Evolutionary conservation across 2,888 invertebrate genomes (phyloP), one percentile per base, ranked within the genome.

Genomic region (Caenorhabditis sulstoni): DNA sequence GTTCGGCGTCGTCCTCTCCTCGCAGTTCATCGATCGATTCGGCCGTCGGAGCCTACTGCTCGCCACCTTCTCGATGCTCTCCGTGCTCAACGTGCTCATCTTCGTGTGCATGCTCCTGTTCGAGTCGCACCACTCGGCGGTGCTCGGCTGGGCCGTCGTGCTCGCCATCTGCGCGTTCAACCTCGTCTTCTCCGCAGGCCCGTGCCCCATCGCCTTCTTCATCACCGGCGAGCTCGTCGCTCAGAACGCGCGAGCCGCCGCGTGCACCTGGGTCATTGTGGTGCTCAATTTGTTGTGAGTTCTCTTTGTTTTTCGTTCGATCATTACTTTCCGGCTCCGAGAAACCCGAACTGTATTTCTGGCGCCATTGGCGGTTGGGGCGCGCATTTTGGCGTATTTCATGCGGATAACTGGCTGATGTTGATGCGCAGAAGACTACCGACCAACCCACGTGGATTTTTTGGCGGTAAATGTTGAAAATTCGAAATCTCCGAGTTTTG

Each of bases 51-150:
- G 70, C n/a, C 50, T 80, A 9, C 64, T 79, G 11, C 62, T 79
- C 39, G 23, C 23, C 39, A 68, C 73, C 14, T 77, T 65, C 70
- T 11, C 44, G 8, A 14, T 65, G 14, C 45, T 77, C 3, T 44
- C 58, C 18, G 37, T 76, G 39, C 35, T 79, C 18, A 86, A 86
- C 65, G 18, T 84, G 39, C 44, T 53, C 20, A 81, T 86, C 39
- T 79, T 74, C 68, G 62, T 49, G 1, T 75, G 79, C 47, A 85
- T 86, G 85, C 52, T 71, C 45, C 59, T 61, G 18, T 83, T 81
- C 57, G 68, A 81, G 5, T 16, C 39, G n/a, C 47, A 49, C 39
- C 64, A 79, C 57, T 49, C 44, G 5, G 22, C 29, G 18, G 12
- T 37, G 18, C 55, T 80, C 44, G 80, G 80, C 16, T 71, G 44